Conservation (phyloP, 2,888 invertebrate genomes). For the Agrotis puta region DNA sequence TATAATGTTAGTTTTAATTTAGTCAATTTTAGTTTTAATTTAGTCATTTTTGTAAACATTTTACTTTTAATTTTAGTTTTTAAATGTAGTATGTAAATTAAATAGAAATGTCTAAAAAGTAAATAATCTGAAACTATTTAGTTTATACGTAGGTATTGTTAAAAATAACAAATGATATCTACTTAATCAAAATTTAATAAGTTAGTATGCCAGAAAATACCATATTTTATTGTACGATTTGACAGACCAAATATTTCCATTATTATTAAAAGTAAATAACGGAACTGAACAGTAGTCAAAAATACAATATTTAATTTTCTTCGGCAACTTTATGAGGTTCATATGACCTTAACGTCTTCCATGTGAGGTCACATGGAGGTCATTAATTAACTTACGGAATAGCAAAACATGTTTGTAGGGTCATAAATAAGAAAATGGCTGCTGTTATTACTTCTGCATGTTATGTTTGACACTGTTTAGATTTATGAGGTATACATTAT, state of each 20-base stretch:
- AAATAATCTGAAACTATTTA: too few species aligned
- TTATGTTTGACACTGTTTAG: not conserved
- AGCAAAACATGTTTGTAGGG: conserved; percentile 11
- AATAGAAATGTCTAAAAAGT: too few species aligned
- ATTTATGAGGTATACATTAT: not conserved
- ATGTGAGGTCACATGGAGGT: conserved; percentile 50
- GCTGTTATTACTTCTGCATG: not conserved
- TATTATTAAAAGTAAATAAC: conserved; percentile 7
- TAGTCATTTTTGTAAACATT: too few species aligned
- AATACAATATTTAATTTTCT: conserved; percentile 17
- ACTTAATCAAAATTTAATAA: not conserved
- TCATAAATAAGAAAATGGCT: conserved; percentile 22
- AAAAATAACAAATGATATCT: too few species aligned
- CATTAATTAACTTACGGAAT: conserved; percentile 47
- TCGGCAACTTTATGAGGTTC: conserved; percentile 52
- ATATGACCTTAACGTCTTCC: conserved; percentile 58
- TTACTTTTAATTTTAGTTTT: too few species aligned
- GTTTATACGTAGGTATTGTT: too few species aligned
- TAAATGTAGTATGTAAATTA: too few species aligned
- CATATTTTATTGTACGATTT: not conserved
- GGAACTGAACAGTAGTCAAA: conserved; percentile 11
- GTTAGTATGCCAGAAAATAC: not conserved
- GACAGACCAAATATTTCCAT: not conserved
- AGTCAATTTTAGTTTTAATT: too few species aligned
- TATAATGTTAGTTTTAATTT: too few species aligned